phyloP scores from a whole-genome alignment of 2,113 vertebrate genomes.

The Myotis davidii region DNA sequence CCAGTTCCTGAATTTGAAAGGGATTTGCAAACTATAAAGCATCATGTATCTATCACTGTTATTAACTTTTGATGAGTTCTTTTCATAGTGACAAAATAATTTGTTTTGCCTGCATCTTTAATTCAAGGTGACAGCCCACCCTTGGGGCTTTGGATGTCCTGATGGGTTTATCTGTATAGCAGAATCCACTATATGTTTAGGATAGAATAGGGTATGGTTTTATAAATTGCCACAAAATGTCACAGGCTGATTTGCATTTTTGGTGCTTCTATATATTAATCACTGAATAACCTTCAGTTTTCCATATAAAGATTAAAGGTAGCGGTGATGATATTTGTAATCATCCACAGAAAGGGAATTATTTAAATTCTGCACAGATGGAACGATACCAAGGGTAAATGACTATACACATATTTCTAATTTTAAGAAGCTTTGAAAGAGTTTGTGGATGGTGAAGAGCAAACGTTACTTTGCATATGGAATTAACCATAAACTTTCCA shows the following conservation, averaged over 20 bases:
- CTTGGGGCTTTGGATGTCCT: not conserved
- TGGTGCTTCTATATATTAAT: constrained; percentile 61
- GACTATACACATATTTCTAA: constrained; percentile 31
- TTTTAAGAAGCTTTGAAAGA: constrained; percentile 50
- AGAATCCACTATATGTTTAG: not conserved
- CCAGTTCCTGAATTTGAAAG: not conserved
- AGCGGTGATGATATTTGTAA: constrained; percentile 32
- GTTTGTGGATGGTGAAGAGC: not conserved
- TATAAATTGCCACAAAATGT: constrained; percentile 64
- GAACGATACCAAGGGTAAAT: constrained; percentile 47
- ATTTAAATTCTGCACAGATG: constrained; percentile 52
- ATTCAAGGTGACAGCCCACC: not conserved
- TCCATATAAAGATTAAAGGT: constrained; percentile 46
- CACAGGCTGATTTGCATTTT: constrained; percentile 22
- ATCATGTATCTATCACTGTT: not conserved
- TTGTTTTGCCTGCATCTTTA: constrained; percentile 41
- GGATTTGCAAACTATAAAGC: not conserved
- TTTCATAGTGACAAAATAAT: constrained; percentile 16
- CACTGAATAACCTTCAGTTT: constrained; percentile 63
- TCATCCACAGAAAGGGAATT: constrained; percentile 29
- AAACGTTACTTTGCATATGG: constrained; percentile 18
- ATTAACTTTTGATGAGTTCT: not conserved
- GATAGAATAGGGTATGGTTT: constrained; percentile 6
- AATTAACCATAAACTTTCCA: not conserved
- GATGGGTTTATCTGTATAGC: not conserved